Base-by-base conservation (phyloP, 1,140 invertebrate genomes). In the Drosophila mayri region DNA sequence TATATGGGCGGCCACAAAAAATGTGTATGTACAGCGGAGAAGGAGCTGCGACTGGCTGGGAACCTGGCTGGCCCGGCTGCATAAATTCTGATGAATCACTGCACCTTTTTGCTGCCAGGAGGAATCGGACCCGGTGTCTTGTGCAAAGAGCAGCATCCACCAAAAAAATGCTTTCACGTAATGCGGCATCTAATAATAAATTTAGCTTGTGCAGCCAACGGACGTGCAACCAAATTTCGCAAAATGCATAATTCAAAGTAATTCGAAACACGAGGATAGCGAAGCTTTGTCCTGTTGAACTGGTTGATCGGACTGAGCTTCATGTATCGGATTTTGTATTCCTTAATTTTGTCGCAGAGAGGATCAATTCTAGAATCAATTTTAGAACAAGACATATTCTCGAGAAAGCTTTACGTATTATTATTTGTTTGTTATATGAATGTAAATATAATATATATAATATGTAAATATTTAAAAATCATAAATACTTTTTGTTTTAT, bases 21-120 rank as follows among this genome's bases (percentile, higher is more conserved):
- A 75, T 41, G 43, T 60, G 67, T 59, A 46, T 49, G 50, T 49
- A 43, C 9, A 25, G n/a, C 8, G 12, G 64, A 14, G 46, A 14
- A 44, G 37, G n/a, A 61, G 67, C 35, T 54, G 38, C 22, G 14
- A 28, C 14, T 49, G 47, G 47, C 52, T 18, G 30, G 49, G 25
- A 67, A 38, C 20, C 37, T 68, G 35, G 18, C 40, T 74, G 11
- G 44, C 46, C 62, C 22, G 70, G 61, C 67, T 76, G 84, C 85
- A 88, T 88, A 88, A 88, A 90, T 88, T 88, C 85, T 90, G 84
- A 88, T 88, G 84, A 88, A 88, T 88, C 84, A 88, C 84, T 90
- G 84, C 84, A 84, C 64, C 82, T 61, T 68, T 55, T 58, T 62
- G 63, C 47, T 61, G 46, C 40, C 32, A 35, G 57, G 57, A 32